Evolutionary conservation across 2,888 invertebrate genomes (phyloP), one percentile per base, ranked within the genome.

Genomic region (Pandemis corylana): DNA sequence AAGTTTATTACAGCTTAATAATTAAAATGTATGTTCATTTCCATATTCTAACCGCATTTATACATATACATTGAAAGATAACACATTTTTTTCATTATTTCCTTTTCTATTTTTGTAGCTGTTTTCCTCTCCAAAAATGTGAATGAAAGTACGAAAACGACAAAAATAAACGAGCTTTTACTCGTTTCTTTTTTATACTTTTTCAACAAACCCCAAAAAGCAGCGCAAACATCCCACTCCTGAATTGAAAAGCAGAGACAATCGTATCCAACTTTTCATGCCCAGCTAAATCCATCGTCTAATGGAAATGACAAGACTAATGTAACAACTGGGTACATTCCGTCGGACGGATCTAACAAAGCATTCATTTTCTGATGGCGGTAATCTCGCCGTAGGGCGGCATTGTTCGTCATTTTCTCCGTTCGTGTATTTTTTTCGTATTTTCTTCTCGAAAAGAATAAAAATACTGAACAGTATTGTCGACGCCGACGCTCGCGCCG

Each of bases 331-430:
- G 90, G 88, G 89, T 90, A 90, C 91, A 90, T 90, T 87, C 89
- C 89, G 87, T 85, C 85, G 89, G 86, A 86, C 88, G 90, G 84
- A 88, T 85, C 88, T 89, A 90, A 94, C 94, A 94, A 94, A 94
- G 93, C 94, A 86, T 91, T 93, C 94, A 93, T 94, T 93, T 92
- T 90, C 91, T 89, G 94, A 93, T 91, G 94, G 93, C 94, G 93
- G 93, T 92, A 92, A 94, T 93, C 91, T 90, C 91, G 91, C 90
- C 93, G 90, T 90, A 91, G 94, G 93, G 92, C 90, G 87, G 87
- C 87, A 93, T 94, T 94, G 94, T 94, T 93, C 93, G 88, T 90
- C 87, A 91, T 92, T 92, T 91, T 90, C 92, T 91, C 89, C 86
- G 81, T 87, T 79, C 80, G 84, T 84, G 86, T 87, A 89, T 82